These are phyloP conservation scores for Netelia virgata DNA, from an alignment of 2,888 invertebrate genomes.

Conservation along the genomic window DNA sequence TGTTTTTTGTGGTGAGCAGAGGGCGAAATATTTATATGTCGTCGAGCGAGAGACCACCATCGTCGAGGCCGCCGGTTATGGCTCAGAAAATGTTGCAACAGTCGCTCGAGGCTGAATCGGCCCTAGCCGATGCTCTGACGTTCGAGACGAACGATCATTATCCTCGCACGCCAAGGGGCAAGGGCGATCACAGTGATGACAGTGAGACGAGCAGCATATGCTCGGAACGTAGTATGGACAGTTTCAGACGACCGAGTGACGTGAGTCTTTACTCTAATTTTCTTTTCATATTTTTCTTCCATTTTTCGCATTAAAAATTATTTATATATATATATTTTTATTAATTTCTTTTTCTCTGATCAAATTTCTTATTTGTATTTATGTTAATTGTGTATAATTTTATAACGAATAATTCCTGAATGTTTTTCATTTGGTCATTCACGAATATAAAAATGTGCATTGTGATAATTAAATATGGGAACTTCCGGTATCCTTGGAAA, in stretches of 20 bases:
- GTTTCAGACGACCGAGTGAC: constrained; percentile 92
- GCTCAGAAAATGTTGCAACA: constrained; percentile 94
- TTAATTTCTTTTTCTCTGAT: constrained; percentile 2
- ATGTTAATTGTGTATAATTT: background rate
- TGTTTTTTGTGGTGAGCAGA: constrained; percentile 68
- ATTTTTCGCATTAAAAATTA: background rate
- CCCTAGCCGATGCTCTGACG: constrained; percentile 90
- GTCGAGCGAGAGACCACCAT: constrained; percentile 86
- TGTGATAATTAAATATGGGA: background rate
- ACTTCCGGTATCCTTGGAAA: background rate
- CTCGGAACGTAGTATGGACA: constrained; percentile 95
- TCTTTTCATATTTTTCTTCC: constrained; percentile 7
- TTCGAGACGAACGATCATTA: constrained; percentile 82
- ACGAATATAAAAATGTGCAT: background rate
- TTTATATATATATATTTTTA: background rate
- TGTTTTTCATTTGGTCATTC: background rate
- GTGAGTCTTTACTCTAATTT: constrained; percentile 86
- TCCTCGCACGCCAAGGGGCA: constrained; percentile 79
- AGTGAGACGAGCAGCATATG: constrained; percentile 98
- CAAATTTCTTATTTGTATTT: no score
- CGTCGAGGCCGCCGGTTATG: constrained; percentile 88
- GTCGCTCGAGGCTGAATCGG: constrained; percentile 94
- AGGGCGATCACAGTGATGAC: constrained; percentile 92
- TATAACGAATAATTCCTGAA: background rate
- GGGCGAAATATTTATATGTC: constrained; percentile 82